Evolutionary conservation across 2,888 invertebrate genomes (phyloP).

Genomic region (Mallateleia sp.): DNA sequence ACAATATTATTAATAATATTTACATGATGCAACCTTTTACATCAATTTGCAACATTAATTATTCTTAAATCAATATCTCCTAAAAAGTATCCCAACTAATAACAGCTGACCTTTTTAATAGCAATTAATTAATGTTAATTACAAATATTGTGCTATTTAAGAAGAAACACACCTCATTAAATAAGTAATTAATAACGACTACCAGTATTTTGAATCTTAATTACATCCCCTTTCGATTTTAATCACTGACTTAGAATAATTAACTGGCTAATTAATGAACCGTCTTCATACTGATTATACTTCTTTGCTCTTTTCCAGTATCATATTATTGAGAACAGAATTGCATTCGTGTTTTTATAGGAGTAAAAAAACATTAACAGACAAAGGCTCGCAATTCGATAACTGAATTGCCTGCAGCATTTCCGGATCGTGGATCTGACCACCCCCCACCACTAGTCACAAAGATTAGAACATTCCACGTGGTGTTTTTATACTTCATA

Average conservation of each 20-base stretch:
- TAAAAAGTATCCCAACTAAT: not conserved
- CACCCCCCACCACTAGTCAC: no score
- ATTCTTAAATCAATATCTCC: not conserved
- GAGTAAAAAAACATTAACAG: no score
- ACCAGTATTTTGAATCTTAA: constrained; percentile 16
- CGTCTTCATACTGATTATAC: not conserved
- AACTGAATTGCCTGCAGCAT: no score
- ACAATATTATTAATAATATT: no score
- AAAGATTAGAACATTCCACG: no score
- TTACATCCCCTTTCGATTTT: constrained; percentile 19
- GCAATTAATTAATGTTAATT: not conserved
- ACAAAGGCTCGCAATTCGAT: no score
- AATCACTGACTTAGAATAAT: constrained; percentile 35
- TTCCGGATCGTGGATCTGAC: no score
- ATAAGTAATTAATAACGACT: constrained; percentile 19
- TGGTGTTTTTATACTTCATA: no score
- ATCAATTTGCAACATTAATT: not conserved
- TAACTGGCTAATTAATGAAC: constrained; percentile 19
- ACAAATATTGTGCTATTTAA: not conserved
- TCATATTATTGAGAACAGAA: not conserved
- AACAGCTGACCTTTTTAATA: not conserved
- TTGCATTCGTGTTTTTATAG: no score
- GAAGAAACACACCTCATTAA: not conserved
- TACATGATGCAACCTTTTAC: no score
- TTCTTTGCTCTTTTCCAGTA: not conserved